phyloP scores from a whole-genome alignment of 2,113 vertebrate genomes.

The Sialia sialis region DNA sequence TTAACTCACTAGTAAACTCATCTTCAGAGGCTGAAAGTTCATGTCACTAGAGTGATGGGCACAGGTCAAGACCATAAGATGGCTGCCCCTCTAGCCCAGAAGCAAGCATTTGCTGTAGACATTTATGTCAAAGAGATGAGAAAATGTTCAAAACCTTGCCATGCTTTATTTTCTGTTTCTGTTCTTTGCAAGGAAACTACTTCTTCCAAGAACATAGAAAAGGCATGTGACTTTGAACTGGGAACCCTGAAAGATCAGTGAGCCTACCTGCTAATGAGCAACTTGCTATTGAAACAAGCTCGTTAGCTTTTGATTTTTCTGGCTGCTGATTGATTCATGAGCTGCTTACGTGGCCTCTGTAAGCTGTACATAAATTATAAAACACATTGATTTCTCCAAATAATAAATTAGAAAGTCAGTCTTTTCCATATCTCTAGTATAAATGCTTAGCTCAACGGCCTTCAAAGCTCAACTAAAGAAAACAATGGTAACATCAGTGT shows the following conservation, averaged over 20 bases:
- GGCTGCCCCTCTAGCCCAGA: not conserved
- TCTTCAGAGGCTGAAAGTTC: not conserved
- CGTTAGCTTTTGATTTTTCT: slow-evolving; percentile 55
- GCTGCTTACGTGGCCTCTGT: not conserved
- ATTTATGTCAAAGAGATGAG: not conserved
- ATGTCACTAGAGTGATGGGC: not conserved
- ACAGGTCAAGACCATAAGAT: not conserved
- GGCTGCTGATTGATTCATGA: slow-evolving; percentile 48
- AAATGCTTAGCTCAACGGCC: not conserved
- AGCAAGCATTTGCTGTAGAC: not conserved
- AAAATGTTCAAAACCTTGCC: not conserved
- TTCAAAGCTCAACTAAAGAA: slow-evolving; percentile 10
- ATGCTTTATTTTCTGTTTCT: not conserved
- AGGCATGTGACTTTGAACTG: slow-evolving; percentile 46
- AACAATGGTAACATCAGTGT: not conserved
- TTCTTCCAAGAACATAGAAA: not conserved
- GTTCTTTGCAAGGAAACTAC: not conserved
- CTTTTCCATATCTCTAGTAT: not conserved
- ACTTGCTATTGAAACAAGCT: slow-evolving; percentile 50
- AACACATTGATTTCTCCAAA: slow-evolving; percentile 57
- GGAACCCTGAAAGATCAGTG: slow-evolving; percentile 47
- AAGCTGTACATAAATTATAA: slow-evolving; percentile 53
- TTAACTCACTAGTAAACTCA: not conserved
- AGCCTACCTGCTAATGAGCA: slow-evolving; percentile 59
- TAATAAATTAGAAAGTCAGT: slow-evolving; percentile 26